A percentile compares a stretch with the other conserved stretches of the same genome.
Evolutionary conservation across 2,888 invertebrate genomes (phyloP).

Genomic region (Cacoxenus indagator): DNA sequence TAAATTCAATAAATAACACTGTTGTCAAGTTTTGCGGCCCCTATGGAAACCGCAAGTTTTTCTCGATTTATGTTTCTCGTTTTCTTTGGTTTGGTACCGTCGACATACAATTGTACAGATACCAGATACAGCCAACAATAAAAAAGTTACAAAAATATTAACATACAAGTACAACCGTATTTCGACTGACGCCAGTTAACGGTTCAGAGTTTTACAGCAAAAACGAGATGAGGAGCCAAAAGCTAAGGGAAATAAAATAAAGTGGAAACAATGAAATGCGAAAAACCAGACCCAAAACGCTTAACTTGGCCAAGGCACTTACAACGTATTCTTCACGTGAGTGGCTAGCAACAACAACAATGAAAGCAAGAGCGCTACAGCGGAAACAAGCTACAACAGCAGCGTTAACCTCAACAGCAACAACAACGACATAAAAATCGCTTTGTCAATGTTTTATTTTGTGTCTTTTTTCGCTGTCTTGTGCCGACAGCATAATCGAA

Average conservation of each 20-base stretch:
- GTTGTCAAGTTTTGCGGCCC: background rate
- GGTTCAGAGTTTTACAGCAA: background rate
- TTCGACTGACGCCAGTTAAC: background rate
- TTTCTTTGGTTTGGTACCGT: background rate
- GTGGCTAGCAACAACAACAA: background rate
- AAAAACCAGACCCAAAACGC: background rate
- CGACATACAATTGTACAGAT: background rate
- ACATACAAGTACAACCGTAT: background rate
- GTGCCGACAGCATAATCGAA: background rate
- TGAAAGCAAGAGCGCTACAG: too few relatives aligned
- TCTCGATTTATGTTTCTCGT: background rate
- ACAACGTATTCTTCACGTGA: conserved; percentile 11
- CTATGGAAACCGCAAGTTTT: background rate
- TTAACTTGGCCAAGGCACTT: conserved; percentile 10
- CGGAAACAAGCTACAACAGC: background rate
- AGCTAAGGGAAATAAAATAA: background rate
- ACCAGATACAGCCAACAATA: background rate
- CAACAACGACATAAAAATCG: conserved; percentile 8
- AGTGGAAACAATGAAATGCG: background rate
- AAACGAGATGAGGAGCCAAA: background rate
- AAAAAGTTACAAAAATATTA: background rate
- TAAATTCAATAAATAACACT: background rate
- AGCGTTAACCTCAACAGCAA: background rate
- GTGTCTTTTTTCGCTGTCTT: background rate
- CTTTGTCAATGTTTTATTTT: conserved; percentile 6